Base-by-base conservation (phyloP, 2,888 invertebrate species). In the Ectropis crepuscularia region DNA sequence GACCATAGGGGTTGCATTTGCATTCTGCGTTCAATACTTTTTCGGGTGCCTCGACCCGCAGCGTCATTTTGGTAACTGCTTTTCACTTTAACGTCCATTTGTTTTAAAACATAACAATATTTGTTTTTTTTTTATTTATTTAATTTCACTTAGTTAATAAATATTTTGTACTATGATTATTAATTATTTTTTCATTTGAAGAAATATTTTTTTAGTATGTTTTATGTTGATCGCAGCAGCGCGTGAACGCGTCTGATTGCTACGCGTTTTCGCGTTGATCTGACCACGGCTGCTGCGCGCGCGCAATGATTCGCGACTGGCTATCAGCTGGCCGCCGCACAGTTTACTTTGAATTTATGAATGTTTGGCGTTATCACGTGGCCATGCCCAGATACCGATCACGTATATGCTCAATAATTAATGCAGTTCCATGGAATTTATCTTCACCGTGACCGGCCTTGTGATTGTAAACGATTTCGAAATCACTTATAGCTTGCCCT, bases 271-370 rank as follows among this genome's bases (percentile, higher is more conserved):
- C 81, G 80, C 64, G 63, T 73, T 63, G 70, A 74, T 77, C 74
- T 77, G 76, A 28, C 39, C 70, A 75, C 89, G 89, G 79, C 77
- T 81, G 87, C 73, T 80, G 78, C 79, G 82, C 71, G 70, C 82
- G 80, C 79, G 83, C 77, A 68, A 77, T 72, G 72, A 79, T 75
- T 80, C 78, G 76, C 80, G 80, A 90, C 91, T 90, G 88, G 75
- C 85, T 87, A 87, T 89, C 88, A 88, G 88, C 84, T 85, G 83
- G 80, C 74, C 72, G 82, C 73, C 82, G 80, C 83, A 84, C 84
- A 82, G 84, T 90, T 89, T 89, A 89, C 88, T 90, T 90, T 86
- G 87, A 88, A 85, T 88, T 89, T 90, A 89, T 89, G 86, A 83
- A 65, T 75, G 82, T 81, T 85, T 86, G 81, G 16, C 76, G 82